phyloP scores from a whole-genome alignment of 2,888 invertebrate species.

The Corbicula japonica region DNA sequence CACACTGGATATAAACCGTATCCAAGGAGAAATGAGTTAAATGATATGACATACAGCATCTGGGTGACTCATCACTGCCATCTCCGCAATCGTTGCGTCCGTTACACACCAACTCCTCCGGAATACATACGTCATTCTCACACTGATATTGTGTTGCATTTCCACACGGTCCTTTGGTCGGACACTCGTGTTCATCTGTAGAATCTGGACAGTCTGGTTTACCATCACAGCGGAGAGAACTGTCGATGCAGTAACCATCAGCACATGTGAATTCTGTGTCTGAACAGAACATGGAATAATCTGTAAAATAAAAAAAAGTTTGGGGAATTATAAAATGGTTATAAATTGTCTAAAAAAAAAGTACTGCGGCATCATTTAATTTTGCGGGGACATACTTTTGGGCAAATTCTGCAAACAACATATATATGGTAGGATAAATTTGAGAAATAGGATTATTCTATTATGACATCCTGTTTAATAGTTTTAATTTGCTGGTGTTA shows the following conservation, averaged over 20 bases:
- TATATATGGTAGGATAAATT: no score
- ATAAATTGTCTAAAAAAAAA: no score
- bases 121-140: slow-evolving; percentile 78
- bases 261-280: slow-evolving; percentile 90
- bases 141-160: slow-evolving; percentile 72
- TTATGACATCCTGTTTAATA: no score
- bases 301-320: slow-evolving; percentile 18
- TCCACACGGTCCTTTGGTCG: slow-evolving; percentile 57
- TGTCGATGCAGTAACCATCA: slow-evolving; percentile 90
- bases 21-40: no score
- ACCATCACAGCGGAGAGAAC: slow-evolving; percentile 91
- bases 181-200: slow-evolving; percentile 80
- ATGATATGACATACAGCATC: slow-evolving; percentile 81
- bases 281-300: slow-evolving; percentile 86
- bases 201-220: slow-evolving; percentile 78
- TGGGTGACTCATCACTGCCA: slow-evolving; percentile 78
- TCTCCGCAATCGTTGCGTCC: slow-evolving; percentile 80
- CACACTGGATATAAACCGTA: no score
- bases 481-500: no score
- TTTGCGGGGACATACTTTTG: no score
- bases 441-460: no score
- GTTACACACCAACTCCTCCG: slow-evolving; percentile 72
- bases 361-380: no score
- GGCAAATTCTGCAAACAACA: no score
- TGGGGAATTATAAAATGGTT: background rate